Conservation (phyloP, 2,113 vertebrate genomes). For the Forbesichthys agassizii region DNA sequence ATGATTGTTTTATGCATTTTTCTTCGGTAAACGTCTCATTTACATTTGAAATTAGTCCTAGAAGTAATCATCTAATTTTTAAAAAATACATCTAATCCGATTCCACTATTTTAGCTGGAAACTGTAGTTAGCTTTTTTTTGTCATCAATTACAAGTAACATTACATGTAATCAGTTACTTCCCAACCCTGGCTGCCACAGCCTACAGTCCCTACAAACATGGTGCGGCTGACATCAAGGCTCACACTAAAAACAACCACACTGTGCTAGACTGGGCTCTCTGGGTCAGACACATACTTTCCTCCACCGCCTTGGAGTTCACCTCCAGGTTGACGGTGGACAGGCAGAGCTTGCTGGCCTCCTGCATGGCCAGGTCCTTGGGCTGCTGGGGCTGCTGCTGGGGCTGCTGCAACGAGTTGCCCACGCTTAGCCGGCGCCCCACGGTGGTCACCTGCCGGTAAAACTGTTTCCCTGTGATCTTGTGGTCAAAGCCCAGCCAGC, state of each 20-base stretch:
- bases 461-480: conserved; percentile 99
- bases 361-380: conserved; percentile 82
- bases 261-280: not conserved
- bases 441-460: conserved; percentile 95
- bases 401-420: conserved; percentile 89
- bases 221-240: not conserved
- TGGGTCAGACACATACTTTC: conserved; percentile 77
- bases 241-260: not conserved
- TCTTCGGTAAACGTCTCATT: too few species aligned
- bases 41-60: too few species aligned
- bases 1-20: too few species aligned
- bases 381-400: conserved; percentile 44
- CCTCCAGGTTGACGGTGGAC: conserved; percentile 92
- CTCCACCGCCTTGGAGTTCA: conserved; percentile 81
- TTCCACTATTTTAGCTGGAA: too few species aligned
- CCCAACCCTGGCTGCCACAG: too few species aligned
- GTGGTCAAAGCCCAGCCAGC: conserved; percentile 99
- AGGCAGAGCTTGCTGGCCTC: conserved; percentile 95
- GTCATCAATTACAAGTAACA: too few species aligned
- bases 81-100: too few species aligned
- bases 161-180: too few species aligned
- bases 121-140: too few species aligned
- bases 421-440: conserved; percentile 92
- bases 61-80: too few species aligned
- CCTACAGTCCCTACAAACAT: too few species aligned